A percentile compares a stretch with the other conserved stretches of the same genome.
phyloP scores from a whole-genome alignment of 2,797 vertebrate species.

The Monodelphis domestica region DNA sequence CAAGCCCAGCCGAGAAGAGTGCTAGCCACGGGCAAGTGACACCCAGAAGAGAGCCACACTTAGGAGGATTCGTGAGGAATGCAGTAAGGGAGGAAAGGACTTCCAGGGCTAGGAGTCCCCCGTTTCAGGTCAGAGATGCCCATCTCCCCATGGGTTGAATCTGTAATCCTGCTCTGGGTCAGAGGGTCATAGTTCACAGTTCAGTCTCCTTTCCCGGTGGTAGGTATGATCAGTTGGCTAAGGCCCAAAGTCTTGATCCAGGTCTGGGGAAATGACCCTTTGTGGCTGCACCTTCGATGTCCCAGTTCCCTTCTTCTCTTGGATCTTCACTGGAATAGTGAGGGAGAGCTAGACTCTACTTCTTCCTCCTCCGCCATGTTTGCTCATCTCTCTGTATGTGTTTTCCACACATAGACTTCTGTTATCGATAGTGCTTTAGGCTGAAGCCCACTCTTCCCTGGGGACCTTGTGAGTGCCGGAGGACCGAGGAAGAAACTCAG shows the following conservation, averaged over 20 bases:
- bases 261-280: background rate
- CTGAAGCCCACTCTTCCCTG: background rate
- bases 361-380: background rate
- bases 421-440: background rate
- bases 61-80: too few species aligned
- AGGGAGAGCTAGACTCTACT: background rate
- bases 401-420: background rate
- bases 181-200: background rate
- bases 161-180: background rate
- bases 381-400: background rate
- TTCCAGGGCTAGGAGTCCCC: background rate
- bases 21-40: too few species aligned
- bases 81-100: background rate
- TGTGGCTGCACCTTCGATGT: background rate
- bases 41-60: too few species aligned
- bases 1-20: too few species aligned
- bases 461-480: background rate
- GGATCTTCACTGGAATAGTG: background rate
- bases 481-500: background rate
- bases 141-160: background rate
- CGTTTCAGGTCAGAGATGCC: too few species aligned
- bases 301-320: background rate
- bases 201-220: too few species aligned
- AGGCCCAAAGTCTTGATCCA: too few species aligned
- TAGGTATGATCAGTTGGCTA: too few species aligned